A percentile compares a stretch with the other conserved stretches of the same genome.
phyloP scores from a whole-genome alignment of 2,113 vertebrate species.

The Ellobius talpinus region DNA sequence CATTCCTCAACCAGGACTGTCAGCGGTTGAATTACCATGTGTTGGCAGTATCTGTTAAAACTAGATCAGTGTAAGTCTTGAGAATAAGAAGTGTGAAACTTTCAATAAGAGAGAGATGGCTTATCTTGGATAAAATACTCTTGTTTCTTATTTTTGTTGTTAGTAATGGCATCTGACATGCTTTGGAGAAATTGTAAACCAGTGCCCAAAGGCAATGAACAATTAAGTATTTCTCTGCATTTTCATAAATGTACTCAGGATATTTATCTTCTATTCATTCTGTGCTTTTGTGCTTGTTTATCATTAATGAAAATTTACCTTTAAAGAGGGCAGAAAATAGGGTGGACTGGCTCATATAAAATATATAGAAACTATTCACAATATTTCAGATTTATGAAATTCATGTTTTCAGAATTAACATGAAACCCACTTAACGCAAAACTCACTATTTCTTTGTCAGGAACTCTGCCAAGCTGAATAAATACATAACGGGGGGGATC shows the following conservation, averaged over 20 bases:
- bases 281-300: neutral
- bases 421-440: conserved; percentile 64
- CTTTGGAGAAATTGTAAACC: conserved; percentile 2
- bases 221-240: conserved; percentile 6
- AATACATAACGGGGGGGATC: conserved; percentile 71
- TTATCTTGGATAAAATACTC: conserved; percentile 35
- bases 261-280: neutral
- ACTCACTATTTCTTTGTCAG: conserved; percentile 71
- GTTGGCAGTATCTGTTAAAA: conserved; percentile 61
- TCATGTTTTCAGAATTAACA: conserved; percentile 34
- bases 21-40: conserved; percentile 47
- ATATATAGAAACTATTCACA: neutral
- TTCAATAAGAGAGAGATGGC: conserved; percentile 30
- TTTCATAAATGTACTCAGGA: neutral
- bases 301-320: neutral
- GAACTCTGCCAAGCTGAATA: conserved; percentile 81
- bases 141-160: conserved; percentile 11
- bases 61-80: neutral
- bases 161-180: conserved; percentile 29
- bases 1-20: neutral
- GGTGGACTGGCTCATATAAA: neutral
- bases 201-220: neutral
- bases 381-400: conserved; percentile 50
- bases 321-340: neutral
- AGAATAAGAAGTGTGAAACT: conserved; percentile 42